phyloP scores from a whole-genome alignment of 2,113 vertebrate species.

The Phalacrocorax aristotelis region DNA sequence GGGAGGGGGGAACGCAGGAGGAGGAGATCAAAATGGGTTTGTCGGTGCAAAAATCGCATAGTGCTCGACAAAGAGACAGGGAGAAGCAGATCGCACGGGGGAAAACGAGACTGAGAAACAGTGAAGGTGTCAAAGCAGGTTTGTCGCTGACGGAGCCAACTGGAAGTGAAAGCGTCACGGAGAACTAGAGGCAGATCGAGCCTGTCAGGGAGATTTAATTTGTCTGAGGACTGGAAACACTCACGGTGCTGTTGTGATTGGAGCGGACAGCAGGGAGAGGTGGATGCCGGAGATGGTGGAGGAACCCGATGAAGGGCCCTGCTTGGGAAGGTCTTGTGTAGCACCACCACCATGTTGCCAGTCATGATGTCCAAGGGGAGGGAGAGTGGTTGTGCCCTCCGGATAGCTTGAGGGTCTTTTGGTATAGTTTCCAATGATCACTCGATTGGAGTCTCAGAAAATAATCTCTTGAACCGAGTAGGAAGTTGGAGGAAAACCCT shows the following conservation, averaged over 20 bases:
- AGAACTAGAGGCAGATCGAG: constrained; percentile 83
- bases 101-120: constrained; percentile 64
- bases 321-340: neutral
- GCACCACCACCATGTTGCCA: rapidly evolving
- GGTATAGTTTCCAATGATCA: rapidly evolving
- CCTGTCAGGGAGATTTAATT: constrained; percentile 91
- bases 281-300: neutral
- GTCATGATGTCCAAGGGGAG: rapidly evolving
- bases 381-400: rapidly evolving
- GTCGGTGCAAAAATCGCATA: constrained; percentile 11
- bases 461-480: neutral
- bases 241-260: neutral
- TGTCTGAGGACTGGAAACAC: constrained; percentile 74
- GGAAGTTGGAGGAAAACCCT: neutral
- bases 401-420: rapidly evolving
- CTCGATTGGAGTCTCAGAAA: neutral
- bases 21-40: constrained; percentile 36
- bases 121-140: constrained; percentile 85
- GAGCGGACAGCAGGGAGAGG: constrained; percentile 14
- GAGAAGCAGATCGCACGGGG: neutral
- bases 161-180: constrained; percentile 76
- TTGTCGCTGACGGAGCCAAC: constrained; percentile 81
- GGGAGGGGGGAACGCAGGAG: neutral
- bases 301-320: rapidly evolving
- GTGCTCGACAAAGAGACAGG: neutral